Base-by-base conservation (phyloP, 2,797 vertebrate species). In the Lagorchestes hirsutus region DNA sequence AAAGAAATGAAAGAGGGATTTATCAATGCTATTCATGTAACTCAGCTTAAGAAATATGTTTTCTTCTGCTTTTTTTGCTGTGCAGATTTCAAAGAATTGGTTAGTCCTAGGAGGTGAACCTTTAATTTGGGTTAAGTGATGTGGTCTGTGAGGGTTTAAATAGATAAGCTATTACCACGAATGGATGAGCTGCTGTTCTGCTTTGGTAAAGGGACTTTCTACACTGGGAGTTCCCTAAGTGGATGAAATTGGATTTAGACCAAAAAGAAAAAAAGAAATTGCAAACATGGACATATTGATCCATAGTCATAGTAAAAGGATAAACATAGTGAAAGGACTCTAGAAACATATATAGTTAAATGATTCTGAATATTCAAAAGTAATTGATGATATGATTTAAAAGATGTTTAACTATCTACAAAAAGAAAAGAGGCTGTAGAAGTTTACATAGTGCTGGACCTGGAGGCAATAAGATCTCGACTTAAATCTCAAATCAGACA, bases 1-100 rank as follows among this genome's bases (percentile, higher is more conserved):
- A 91, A 74, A 93, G 95, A 95, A 95, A 94, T 96, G 52, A 55
- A 97, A 97, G 52, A 29, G 96, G 34, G 87, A 96, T 97, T 96
- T 55, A 94, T 46, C n/a, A 59, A 3, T 59, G 56, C 55, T 92
- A 54, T n/a, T 59, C 92, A 94, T 92, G 52, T 46, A 57, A 29
- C 74, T 95, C 93, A 92, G 67, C 57, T 93, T 94, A 94, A 93
- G 74, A 46, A 2, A 58, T 94, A 57, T 92, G 0, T 90, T 58
- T 57, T 54, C 56, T 93, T 55, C 16, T 82, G 40, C 8, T 28
- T 28, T 46, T 10, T 92, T 92, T 91, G 0, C 9, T 91, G 50
- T 50, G 18, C 2, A 95, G 18, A 82, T 91, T 74, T 74, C 40
- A 87, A 87, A 28, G 74, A 46, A 87, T 27, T 18, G 9, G 40